These are phyloP conservation scores for Agrilus cyanescens DNA, from an alignment of 2,888 invertebrate genomes.

Conservation along the genomic window DNA sequence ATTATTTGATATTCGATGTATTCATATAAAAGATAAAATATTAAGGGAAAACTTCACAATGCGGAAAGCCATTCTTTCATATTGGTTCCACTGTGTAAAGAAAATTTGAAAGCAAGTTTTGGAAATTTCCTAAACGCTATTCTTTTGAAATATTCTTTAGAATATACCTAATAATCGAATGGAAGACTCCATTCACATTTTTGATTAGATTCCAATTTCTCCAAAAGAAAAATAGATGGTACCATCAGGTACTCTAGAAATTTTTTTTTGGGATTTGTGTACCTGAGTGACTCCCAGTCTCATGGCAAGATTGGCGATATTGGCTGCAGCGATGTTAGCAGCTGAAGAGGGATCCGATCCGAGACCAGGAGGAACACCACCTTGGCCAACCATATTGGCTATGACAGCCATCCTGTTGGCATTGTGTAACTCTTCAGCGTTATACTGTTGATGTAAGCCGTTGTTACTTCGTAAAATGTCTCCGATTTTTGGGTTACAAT, in stretches of 20 bases:
- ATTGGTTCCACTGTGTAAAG: no score
- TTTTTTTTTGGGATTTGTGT: slow-evolving; percentile 2
- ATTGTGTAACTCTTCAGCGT: slow-evolving; percentile 47
- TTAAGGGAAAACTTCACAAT: not conserved
- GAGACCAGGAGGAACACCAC: slow-evolving; percentile 45
- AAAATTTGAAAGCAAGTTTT: no score
- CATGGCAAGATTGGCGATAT: slow-evolving; percentile 62
- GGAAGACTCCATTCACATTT: no score
- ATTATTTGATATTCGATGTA: no score
- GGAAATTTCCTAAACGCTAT: no score
- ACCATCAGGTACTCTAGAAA: no score
- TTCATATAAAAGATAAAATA: not conserved
- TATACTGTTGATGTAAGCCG: slow-evolving; percentile 49
- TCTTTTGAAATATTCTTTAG: no score
- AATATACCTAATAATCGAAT: no score
- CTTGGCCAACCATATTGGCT: slow-evolving; percentile 53
- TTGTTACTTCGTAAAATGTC: slow-evolving; percentile 42
- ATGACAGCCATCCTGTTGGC: slow-evolving; percentile 57
- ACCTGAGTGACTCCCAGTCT: slow-evolving; percentile 43
- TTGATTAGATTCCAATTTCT: no score
- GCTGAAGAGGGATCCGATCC: slow-evolving; percentile 40
- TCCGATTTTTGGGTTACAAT: slow-evolving; percentile 46
- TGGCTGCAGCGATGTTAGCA: slow-evolving; percentile 60
- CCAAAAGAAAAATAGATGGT: no score
- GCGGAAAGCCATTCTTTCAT: no score